phyloP scores from a whole-genome alignment of 2,888 invertebrate species.

The Eupeodes luniger region DNA sequence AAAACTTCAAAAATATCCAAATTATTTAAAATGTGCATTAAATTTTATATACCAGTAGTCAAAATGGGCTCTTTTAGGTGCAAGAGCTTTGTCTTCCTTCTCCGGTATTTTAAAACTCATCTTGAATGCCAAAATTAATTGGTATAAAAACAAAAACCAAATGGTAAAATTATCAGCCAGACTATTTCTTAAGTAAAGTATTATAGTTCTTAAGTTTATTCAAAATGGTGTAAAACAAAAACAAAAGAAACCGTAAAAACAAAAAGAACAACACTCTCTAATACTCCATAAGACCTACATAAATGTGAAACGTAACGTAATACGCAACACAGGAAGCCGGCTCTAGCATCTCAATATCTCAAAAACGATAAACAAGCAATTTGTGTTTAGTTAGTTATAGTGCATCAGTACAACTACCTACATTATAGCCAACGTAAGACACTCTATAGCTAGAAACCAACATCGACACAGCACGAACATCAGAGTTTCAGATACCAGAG shows the following conservation, averaged over 20 bases:
- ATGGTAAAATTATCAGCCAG: not conserved
- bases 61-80: too few relatives aligned
- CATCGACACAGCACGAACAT: conserved; percentile 21
- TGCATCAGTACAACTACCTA: conserved; percentile 33
- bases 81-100: too few relatives aligned
- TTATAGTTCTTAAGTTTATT: conserved; percentile 58
- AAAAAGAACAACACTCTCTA: conserved; percentile 10
- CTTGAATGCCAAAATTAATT: too few relatives aligned
- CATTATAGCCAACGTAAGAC: not conserved
- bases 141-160: not conserved
- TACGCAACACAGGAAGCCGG: conserved; percentile 60
- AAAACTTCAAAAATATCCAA: too few relatives aligned
- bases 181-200: conserved; percentile 29
- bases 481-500: not conserved
- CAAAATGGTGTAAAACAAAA: conserved; percentile 45
- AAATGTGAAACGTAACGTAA: conserved; percentile 58
- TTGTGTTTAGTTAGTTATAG: not conserved
- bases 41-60: too few relatives aligned
- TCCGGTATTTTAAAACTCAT: too few relatives aligned
- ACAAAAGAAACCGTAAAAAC: conserved; percentile 31
- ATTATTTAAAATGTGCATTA: too few relatives aligned
- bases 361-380: conserved; percentile 70
- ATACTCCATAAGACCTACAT: conserved; percentile 9
- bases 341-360: conserved; percentile 62
- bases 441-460: not conserved